phyloP scores from a whole-genome alignment of 2,888 invertebrate species.

The Priocnemis perturbator region DNA sequence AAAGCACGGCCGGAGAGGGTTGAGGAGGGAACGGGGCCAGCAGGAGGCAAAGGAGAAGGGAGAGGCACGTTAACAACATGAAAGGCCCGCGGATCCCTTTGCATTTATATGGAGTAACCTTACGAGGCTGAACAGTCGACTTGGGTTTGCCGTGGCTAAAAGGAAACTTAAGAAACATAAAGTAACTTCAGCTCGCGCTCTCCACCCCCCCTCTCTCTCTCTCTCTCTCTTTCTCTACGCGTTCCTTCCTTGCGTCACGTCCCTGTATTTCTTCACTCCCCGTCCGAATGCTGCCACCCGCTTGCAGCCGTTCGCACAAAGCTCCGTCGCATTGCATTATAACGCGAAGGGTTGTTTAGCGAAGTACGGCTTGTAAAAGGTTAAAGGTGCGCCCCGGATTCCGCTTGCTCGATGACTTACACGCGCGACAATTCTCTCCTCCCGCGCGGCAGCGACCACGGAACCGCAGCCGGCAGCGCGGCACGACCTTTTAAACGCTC shows the following conservation, averaged over 20 bases:
- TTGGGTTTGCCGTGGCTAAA: conserved; percentile 57
- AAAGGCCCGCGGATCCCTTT: conserved; percentile 59
- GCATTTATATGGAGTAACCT: conserved; percentile 64
- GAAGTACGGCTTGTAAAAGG: conserved; percentile 31
- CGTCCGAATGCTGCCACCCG: conserved; percentile 38
- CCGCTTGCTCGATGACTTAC: conserved; percentile 12
- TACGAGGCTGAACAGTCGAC: conserved; percentile 59
- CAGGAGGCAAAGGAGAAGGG: conserved; percentile 18
- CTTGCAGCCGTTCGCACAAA: conserved; percentile 56
- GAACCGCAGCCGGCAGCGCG: background rate
- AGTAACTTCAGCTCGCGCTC: conserved; percentile 58
- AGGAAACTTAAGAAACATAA: conserved; percentile 64
- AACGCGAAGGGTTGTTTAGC: conserved; percentile 49
- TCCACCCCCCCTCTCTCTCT: conserved; percentile 44
- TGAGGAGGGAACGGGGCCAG: background rate
- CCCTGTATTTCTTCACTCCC: conserved; percentile 4
- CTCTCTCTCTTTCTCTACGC: conserved; percentile 36
- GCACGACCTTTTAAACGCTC: background rate
- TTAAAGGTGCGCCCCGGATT: conserved; percentile 24
- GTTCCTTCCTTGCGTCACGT: too few relatives aligned
- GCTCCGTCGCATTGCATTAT: conserved; percentile 58
- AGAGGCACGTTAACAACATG: conserved; percentile 58
- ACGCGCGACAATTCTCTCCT: too few relatives aligned
- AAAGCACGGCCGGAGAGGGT: conserved; percentile 10
- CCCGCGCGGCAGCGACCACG: conserved; percentile 8